Evolutionary conservation across 2,797 vertebrate genomes (phyloP).

Genomic region (Sparus aurata): DNA sequence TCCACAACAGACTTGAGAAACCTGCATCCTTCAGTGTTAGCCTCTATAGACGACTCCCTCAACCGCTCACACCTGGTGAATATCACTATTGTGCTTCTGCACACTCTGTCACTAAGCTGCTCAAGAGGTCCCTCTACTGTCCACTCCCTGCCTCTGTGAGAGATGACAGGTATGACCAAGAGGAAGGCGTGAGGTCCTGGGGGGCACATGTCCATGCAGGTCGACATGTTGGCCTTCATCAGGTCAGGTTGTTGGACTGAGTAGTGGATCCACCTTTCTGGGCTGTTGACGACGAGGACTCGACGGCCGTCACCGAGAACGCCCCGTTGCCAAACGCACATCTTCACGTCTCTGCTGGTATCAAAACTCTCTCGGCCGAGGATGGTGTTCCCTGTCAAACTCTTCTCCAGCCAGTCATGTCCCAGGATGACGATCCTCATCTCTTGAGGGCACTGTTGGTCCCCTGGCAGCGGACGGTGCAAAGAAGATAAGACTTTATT

Average conservation of each 20-base stretch:
- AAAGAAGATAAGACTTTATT: no score
- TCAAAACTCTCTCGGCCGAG: slow-evolving; percentile 63
- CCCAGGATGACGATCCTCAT: slow-evolving; percentile 66
- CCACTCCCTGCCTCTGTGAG: slow-evolving; percentile 60
- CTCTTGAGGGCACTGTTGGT: slow-evolving; percentile 25
- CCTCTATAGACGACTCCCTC: slow-evolving; percentile 37
- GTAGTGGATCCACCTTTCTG: slow-evolving; percentile 65
- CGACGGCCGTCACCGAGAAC: not conserved
- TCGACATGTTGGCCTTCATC: slow-evolving; percentile 42
- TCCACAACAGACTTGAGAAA: slow-evolving; percentile 51
- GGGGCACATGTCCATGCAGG: slow-evolving; percentile 52
- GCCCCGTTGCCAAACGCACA: slow-evolving; percentile 58
- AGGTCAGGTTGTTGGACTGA: slow-evolving; percentile 35
- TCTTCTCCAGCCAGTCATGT: slow-evolving; percentile 64
- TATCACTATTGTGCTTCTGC: slow-evolving; percentile 49
- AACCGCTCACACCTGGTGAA: slow-evolving; percentile 60
- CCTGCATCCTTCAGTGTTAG: not conserved
- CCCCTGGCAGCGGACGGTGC: slow-evolving; percentile 27
- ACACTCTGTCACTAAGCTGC: slow-evolving; percentile 55
- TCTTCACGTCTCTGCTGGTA: slow-evolving; percentile 55
- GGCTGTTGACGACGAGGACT: slow-evolving; percentile 60
- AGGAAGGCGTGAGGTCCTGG: slow-evolving; percentile 70
- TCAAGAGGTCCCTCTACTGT: slow-evolving; percentile 65
- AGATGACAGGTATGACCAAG: slow-evolving; percentile 56
- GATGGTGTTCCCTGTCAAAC: slow-evolving; percentile 63